These are phyloP conservation scores for Cephus rjabovi DNA, from an alignment of 2,888 invertebrate genomes.

Conservation along the genomic window DNA sequence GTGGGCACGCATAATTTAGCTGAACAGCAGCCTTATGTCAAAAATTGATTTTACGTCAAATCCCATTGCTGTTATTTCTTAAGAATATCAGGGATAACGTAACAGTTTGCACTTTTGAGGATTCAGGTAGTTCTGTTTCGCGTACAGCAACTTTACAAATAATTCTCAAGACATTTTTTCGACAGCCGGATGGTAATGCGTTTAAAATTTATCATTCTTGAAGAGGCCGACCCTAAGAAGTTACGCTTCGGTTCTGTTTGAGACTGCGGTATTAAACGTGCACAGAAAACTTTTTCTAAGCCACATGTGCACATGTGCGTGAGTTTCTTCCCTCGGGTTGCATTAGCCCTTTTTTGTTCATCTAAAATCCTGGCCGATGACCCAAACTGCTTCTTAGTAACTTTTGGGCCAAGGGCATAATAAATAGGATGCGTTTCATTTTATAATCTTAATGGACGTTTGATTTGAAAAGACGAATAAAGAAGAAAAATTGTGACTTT, in stretches of 20 bases:
- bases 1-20: too few relatives aligned
- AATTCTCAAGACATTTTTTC: neutral
- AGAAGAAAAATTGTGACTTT: neutral
- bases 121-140: neutral
- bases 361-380: slow-evolving; percentile 16
- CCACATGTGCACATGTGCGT: slow-evolving; percentile 24
- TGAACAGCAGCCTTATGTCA: neutral
- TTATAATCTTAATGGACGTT: neutral
- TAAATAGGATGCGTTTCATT: neutral
- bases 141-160: neutral
- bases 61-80: neutral
- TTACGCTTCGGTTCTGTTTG: neutral
- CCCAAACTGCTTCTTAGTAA: slow-evolving; percentile 4
- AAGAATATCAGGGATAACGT: neutral
- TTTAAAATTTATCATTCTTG: neutral
- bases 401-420: neutral
- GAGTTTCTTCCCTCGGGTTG: slow-evolving; percentile 15
- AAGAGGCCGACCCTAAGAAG: neutral
- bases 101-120: neutral
- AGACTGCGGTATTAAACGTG: neutral
- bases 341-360: slow-evolving; percentile 19
- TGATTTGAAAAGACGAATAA: neutral
- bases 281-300: slow-evolving; percentile 6
- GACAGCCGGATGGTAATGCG: neutral
- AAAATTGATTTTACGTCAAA: neutral